phyloP scores from a whole-genome alignment of 2,797 vertebrate genomes.

The Sphenopsis melanotis region DNA sequence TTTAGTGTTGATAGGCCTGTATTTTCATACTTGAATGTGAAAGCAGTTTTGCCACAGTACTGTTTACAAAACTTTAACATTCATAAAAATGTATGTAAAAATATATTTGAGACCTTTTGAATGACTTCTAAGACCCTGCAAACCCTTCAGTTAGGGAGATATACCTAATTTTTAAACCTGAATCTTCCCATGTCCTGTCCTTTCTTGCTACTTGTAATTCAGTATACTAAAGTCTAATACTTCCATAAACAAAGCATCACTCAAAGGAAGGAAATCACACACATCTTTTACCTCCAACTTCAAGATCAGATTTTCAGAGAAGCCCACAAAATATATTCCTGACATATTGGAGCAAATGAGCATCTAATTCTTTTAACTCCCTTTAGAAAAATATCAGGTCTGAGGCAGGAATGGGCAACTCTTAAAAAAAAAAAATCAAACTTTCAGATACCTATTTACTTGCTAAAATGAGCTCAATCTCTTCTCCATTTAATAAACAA shows the following conservation, averaged over 20 bases:
- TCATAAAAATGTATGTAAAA: neutral
- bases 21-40: neutral
- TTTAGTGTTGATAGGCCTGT: neutral
- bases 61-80: neutral
- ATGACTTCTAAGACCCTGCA: neutral
- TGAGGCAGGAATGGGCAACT: neutral
- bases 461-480: neutral
- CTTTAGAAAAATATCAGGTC: neutral
- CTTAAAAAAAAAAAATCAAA: neutral
- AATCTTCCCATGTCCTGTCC: neutral
- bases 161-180: neutral
- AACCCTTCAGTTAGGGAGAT: neutral
- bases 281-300: neutral
- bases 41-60: neutral
- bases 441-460: neutral
- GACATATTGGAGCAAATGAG: neutral
- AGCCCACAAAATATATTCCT: neutral
- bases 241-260: neutral
- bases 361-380: neutral
- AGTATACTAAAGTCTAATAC: neutral
- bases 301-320: neutral
- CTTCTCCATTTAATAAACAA: slow-evolving; percentile 15
- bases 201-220: neutral
- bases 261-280: neutral
- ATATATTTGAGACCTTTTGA: neutral